Conservation (phyloP, 2,797 vertebrate species). For the Diceros bicornis region DNA sequence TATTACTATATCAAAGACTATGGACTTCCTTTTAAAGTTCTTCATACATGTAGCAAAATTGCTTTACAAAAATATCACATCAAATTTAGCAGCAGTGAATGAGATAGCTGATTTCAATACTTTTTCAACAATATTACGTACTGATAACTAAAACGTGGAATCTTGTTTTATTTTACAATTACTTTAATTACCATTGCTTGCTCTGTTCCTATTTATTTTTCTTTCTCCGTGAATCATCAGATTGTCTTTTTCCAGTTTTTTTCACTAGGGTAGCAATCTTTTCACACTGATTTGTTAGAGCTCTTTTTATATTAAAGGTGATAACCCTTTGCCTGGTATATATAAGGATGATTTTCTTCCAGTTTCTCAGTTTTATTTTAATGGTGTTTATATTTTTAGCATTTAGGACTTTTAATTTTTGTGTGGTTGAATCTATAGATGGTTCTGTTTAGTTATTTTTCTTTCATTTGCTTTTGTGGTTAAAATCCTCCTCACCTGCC, state of each 20-base stretch:
- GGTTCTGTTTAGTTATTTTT: background rate
- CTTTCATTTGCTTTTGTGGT: background rate
- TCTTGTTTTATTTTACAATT: constrained; percentile 22
- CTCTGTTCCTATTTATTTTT: constrained; percentile 11
- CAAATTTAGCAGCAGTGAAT: constrained; percentile 1
- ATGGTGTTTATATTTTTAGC: background rate
- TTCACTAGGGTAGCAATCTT: background rate
- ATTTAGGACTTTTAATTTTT: background rate
- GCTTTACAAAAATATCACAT: background rate
- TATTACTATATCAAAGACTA: background rate
- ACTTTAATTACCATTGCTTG: constrained; percentile 12
- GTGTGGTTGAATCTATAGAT: background rate
- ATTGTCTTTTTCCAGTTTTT: constrained; percentile 12
- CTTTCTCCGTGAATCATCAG: constrained; percentile 21
- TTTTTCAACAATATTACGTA: background rate
- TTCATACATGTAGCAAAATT: background rate
- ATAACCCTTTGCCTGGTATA: background rate
- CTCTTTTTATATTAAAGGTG: background rate
- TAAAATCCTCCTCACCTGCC: background rate
- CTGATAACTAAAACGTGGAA: background rate
- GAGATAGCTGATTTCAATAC: background rate
- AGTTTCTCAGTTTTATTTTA: constrained; percentile 38
- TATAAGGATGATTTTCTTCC: background rate
- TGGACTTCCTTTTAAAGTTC: background rate
- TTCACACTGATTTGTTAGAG: background rate